Percentiles rank a stretch among this genome's conserved stretches.
phyloP scores from a whole-genome alignment of 2,113 vertebrate species.

The Drymodes brunneopygia region DNA sequence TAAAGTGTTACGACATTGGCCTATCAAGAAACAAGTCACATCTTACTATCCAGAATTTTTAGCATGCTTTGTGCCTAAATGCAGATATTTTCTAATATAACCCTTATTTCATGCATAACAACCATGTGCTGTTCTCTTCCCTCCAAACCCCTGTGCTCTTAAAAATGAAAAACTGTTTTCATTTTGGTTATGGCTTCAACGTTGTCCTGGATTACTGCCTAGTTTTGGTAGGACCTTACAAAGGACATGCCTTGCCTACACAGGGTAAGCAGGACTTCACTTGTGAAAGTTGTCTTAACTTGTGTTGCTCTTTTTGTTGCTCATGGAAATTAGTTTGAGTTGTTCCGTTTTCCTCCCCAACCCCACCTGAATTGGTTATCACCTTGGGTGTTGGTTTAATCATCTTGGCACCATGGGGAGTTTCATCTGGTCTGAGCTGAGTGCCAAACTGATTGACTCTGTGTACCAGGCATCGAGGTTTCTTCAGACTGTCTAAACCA shows the following conservation, averaged over 20 bases:
- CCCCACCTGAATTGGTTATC: not conserved
- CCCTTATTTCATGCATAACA: not conserved
- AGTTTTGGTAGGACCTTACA: not conserved
- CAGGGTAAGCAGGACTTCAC: not conserved
- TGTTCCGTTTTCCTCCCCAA: not conserved
- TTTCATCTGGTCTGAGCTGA: not conserved
- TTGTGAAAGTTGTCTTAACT: not conserved
- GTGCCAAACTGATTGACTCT: not conserved
- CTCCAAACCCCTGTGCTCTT: not conserved
- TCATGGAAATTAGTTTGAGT: not conserved
- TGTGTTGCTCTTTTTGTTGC: not conserved
- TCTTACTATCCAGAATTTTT: not conserved
- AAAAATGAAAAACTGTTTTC: not conserved
- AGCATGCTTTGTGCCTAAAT: not conserved
- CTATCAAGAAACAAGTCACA: not conserved
- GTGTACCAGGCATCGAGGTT: not conserved
- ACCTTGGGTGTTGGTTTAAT: not conserved
- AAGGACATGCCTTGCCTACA: not conserved
- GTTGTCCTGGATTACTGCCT: not conserved
- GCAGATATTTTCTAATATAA: not conserved
- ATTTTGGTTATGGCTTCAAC: not conserved
- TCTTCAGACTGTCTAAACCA: not conserved
- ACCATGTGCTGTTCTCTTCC: not conserved
- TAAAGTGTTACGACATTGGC: not conserved
- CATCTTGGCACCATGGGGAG: fast-evolving